These are phyloP conservation scores for Drosophila hamatofila DNA, from an alignment of 2,888 invertebrate genomes.

Conservation along the genomic window DNA sequence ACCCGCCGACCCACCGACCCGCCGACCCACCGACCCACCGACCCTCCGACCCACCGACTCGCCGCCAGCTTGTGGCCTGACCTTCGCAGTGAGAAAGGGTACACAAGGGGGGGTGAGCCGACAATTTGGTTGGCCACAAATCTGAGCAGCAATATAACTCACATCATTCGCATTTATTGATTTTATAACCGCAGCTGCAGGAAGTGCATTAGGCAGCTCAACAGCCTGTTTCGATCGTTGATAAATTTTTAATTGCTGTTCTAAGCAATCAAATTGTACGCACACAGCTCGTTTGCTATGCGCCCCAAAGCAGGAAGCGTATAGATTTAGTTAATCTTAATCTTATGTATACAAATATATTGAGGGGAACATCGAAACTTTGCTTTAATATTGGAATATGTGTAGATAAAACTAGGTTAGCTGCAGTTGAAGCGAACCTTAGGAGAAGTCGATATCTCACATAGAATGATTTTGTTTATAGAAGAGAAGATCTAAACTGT, in stretches of 20 bases:
- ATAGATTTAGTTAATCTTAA: neutral
- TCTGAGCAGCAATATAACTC: slow-evolving; percentile 21
- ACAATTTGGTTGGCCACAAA: slow-evolving; percentile 23
- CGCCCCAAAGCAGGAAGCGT: neutral
- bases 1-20: neutral
- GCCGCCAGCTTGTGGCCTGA: slow-evolving; percentile 42
- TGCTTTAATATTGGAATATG: too few species aligned
- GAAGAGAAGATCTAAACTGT: too few species aligned
- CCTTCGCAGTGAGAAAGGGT: slow-evolving; percentile 45
- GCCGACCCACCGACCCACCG: neutral
- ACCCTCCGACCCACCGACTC: too few species aligned
- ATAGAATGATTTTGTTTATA: too few species aligned
- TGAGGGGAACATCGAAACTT: neutral
- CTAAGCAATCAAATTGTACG: neutral
- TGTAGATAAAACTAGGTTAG: too few species aligned
- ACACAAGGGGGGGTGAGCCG: slow-evolving; percentile 1
- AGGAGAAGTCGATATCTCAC: neutral
- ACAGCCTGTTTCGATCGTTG: slow-evolving; percentile 36
- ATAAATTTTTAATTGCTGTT: slow-evolving; percentile 17
- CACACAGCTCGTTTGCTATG: neutral
- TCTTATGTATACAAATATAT: neutral
- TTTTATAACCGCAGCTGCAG: slow-evolving; percentile 37
- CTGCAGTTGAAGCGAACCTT: neutral
- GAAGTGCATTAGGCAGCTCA: slow-evolving; percentile 42
- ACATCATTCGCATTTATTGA: slow-evolving; percentile 43